A percentile compares a stretch with the other conserved stretches of the same genome.
phyloP scores from a whole-genome alignment of 1,140 invertebrate species.

The Epicauta chinensis region DNA sequence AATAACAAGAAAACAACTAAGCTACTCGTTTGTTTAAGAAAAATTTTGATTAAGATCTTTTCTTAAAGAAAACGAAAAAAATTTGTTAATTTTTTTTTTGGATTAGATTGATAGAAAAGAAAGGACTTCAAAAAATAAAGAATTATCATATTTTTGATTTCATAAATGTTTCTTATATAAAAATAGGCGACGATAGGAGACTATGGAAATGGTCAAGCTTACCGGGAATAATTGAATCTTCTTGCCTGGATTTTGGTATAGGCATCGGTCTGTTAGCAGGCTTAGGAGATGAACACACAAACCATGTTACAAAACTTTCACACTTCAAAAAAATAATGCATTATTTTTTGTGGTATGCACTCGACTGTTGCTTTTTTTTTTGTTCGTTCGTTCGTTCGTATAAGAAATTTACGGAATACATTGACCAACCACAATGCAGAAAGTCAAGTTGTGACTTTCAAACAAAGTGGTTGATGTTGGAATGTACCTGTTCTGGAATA shows the following conservation, averaged over 20 bases:
- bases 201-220: conserved; percentile 38
- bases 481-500: no score
- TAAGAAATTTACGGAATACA: background rate
- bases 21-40: background rate
- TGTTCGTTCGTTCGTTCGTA: background rate
- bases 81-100: background rate
- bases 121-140: background rate
- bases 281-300: conserved; percentile 37
- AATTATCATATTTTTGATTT: background rate
- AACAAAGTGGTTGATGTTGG: background rate
- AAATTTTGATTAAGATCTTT: background rate
- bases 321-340: no score
- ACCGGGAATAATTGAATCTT: conserved; percentile 36
- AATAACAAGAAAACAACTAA: background rate
- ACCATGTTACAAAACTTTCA: conserved; percentile 33
- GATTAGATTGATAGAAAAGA: background rate
- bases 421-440: background rate
- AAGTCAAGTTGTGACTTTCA: no score
- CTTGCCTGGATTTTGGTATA: conserved; percentile 36
- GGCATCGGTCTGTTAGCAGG: conserved; percentile 39
- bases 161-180: background rate
- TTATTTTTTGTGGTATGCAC: no score
- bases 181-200: conserved; percentile 17
- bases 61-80: background rate
- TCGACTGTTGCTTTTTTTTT: no score